Evolutionary conservation across 2,113 vertebrate species (phyloP), one percentile per base, ranked within the genome.

Genomic region (Thalassoma bifasciatum): DNA sequence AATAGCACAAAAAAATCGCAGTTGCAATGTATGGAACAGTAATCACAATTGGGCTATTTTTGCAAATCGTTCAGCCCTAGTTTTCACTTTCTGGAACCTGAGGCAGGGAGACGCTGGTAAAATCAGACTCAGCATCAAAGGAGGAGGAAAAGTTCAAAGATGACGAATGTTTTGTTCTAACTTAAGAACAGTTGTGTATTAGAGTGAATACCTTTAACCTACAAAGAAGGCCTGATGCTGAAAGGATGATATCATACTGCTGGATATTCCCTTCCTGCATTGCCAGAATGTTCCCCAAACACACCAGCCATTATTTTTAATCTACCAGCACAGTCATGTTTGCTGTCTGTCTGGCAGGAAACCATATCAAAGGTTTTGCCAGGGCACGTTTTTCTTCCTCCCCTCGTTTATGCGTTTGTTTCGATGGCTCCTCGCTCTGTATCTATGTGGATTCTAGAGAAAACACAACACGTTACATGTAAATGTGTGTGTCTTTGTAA

Each of bases 391-490:
- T 36, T 56, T n/a, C 37, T 42, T 30, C 16, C 8, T 0, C 36
- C 3, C 0, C 36, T 19, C 24, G 16, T 42, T 58, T 40, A 30
- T 49, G 34, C 67, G 47, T 52, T 56, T 23, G 24, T 40, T 19
- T 56, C 38, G 62, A 58, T 1, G 37, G 30, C 17, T 47, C 49
- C 51, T 61, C 37, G 68, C 47, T 72, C 19, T n/a, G 36, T 30
- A 30, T 30, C 30, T 30, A 4, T 72, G 40, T 64, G 47, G 46
- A 67, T 49, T 26, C 53, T 56, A 63, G n/a, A 67, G 74, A 62
- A 63, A 61, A 5, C 11, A 17, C 44, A 17, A 46, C 17, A 30
- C 26, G 6, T 14, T 57, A 54, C 36, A 17, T 17, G 17, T n/a
- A 26, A 58, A 34, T 19, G 4, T 66, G 8, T 62, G 6, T 30